Conservation (phyloP, 2,888 invertebrate species). For the Beris morrisii region DNA sequence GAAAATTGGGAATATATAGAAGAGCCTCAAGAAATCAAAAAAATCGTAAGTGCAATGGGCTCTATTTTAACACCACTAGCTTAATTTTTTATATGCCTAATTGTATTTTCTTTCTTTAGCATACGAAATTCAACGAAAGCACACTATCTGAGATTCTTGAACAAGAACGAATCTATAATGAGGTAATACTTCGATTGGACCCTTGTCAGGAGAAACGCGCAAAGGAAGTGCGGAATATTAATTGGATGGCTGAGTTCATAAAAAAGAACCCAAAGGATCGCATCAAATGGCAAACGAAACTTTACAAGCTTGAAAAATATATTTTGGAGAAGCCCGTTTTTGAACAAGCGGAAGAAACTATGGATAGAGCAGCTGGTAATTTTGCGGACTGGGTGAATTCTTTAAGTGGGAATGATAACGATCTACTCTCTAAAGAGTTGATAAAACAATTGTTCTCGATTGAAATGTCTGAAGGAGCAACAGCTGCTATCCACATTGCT, state of each 20-base stretch:
- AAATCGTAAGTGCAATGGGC: constrained; percentile 34
- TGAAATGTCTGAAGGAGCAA: constrained; percentile 43
- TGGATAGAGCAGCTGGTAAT: constrained; percentile 50
- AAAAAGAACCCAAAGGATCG: constrained; percentile 48
- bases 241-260: constrained; percentile 50
- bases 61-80: not conserved
- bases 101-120: not conserved
- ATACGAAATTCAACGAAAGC: constrained; percentile 48
- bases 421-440: constrained; percentile 49
- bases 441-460: constrained; percentile 54
- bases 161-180: constrained; percentile 47
- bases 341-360: constrained; percentile 54
- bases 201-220: constrained; percentile 44
- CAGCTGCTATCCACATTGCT: constrained; percentile 50
- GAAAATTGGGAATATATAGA: constrained; percentile 37
- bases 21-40: constrained; percentile 39
- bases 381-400: constrained; percentile 53
- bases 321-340: constrained; percentile 48
- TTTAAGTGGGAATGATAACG: constrained; percentile 47
- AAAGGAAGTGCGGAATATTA: constrained; percentile 42
- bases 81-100: not conserved
- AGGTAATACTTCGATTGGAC: constrained; percentile 45
- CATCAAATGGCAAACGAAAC: constrained; percentile 52
- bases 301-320: constrained; percentile 46
- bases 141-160: constrained; percentile 49